Base-by-base conservation (phyloP, 2,113 vertebrate genomes). In the Gadus chalcogrammus region DNA sequence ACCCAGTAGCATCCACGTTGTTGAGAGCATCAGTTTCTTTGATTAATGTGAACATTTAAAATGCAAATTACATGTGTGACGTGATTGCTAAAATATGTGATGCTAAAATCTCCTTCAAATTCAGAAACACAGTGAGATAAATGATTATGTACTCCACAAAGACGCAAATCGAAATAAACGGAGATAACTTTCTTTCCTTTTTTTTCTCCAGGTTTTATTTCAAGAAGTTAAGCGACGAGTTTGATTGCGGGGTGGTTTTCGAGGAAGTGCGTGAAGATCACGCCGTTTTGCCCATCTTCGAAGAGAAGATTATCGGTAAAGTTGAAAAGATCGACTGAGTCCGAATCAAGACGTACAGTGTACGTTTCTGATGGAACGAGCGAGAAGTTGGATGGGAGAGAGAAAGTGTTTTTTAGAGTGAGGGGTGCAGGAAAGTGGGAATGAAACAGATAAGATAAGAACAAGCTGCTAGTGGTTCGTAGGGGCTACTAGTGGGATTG, bases 151-250 rank as follows among this genome's bases (percentile, higher is more conserved):
- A 48, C 12, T 48, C 42, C 8, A 2, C 42, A 9, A 48, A 48
- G 8, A 12, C 12, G 42, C 42, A 12, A 48, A 48, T 48, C 9
- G 15, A 66, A 18, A 5, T 18, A 18, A 12, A 22, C 17, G 17
- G 11, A 17, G 7, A 27, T 5, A 35, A 35, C 3, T 5, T 7
- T 60, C 7, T 11, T 28, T 13, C 53, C 7, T 13, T 11, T 22
- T 0, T 17, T 27, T n/a, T 83, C 85, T 35, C 0, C 22, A 98
- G 97, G 92, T 99, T 96, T 91, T 99, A 96, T 88, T 99, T 99
- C 78, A 98, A 99, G 92, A 98, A 96, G 79, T 95, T 95, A 64
- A 99, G 97, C 2, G 93, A 96, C 0, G 97, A 99, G 91, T 97
- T 99, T 1, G 95, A 98, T 87, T 98, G 97, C 0, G 97, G 97